phyloP scores from a whole-genome alignment of 1,140 invertebrate species.

The Aphis gossypii region DNA sequence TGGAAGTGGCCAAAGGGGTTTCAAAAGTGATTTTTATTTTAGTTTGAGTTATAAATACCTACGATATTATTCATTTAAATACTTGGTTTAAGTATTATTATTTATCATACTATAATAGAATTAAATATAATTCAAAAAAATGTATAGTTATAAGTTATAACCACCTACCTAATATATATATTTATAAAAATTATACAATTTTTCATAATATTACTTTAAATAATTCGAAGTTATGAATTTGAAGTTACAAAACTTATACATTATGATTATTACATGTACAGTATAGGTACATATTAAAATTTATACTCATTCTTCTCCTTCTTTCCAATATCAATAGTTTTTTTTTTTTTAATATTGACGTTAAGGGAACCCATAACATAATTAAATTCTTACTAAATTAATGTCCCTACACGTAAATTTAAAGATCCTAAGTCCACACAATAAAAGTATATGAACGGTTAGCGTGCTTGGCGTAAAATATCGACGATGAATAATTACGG shows the following conservation, averaged over 20 bases:
- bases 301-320: not conserved
- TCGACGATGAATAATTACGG: constrained; percentile 56
- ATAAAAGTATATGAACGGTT: constrained; percentile 32
- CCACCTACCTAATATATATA: not conserved
- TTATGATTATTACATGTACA: not conserved
- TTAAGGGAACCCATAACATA: constrained; percentile 32
- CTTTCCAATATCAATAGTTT: not conserved
- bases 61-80: not conserved
- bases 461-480: constrained; percentile 50
- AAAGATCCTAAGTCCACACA: constrained; percentile 55
- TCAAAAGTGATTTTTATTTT: not conserved
- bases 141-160: too few relatives aligned
- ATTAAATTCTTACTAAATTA: constrained; percentile 55
- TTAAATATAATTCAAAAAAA: not conserved
- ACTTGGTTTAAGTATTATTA: not conserved
- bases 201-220: not conserved
- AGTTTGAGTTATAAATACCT: not conserved
- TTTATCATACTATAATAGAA: not conserved
- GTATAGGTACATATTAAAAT: not conserved
- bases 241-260: not conserved
- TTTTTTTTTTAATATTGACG: constrained; percentile 41
- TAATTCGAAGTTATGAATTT: not conserved
- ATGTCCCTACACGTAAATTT: constrained; percentile 50
- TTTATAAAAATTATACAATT: not conserved
- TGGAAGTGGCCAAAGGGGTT: not conserved